Conservation (phyloP, 2,113 vertebrate species). For the Cnemophilus loriae region DNA sequence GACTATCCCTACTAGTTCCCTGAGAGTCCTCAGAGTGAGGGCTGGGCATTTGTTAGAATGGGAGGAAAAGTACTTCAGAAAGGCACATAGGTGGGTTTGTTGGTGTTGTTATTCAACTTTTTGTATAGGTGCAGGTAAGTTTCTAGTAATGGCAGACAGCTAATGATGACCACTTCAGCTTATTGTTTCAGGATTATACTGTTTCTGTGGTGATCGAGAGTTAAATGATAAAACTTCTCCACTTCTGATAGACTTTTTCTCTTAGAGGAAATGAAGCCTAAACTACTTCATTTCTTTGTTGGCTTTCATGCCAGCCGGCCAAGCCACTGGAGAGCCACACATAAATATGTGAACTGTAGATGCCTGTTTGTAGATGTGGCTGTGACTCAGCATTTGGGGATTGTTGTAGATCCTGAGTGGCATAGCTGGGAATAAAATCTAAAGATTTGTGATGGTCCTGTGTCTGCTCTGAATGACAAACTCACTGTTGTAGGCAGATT, state of each 20-base stretch:
- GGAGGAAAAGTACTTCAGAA: background rate
- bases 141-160: background rate
- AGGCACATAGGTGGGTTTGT: background rate
- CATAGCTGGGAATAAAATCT: background rate
- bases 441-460: background rate
- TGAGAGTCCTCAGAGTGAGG: background rate
- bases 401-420: background rate
- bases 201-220: background rate
- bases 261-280: background rate
- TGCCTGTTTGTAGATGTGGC: background rate
- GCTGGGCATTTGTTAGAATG: background rate
- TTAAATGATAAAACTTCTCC: background rate
- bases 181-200: background rate
- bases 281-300: background rate
- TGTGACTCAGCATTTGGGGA: background rate
- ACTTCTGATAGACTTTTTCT: background rate
- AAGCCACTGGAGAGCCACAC: background rate
- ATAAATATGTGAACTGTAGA: background rate
- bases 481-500: background rate
- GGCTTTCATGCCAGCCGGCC: background rate
- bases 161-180: background rate
- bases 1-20: background rate
- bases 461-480: background rate
- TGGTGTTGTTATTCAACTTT: background rate
- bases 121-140: rapidly evolving